phyloP scores from a whole-genome alignment of 2,797 vertebrate genomes.

The Craterocephalus amniculus region DNA sequence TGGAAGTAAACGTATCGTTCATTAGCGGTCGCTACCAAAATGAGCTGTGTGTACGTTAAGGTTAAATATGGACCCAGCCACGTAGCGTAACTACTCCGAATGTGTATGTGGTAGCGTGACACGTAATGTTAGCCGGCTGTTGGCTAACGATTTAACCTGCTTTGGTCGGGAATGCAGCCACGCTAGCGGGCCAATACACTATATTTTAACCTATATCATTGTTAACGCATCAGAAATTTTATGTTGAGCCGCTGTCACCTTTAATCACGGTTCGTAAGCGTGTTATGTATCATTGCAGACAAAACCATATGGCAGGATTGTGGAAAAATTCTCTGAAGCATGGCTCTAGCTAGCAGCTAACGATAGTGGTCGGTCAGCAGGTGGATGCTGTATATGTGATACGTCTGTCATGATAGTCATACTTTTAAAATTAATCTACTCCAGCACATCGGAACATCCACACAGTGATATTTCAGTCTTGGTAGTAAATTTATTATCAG shows the following conservation, averaged over 20 bases:
- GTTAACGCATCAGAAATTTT: not conserved
- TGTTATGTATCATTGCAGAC: not conserved
- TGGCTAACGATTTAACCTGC: slow-evolving; percentile 41
- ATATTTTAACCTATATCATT: not conserved
- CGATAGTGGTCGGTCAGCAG: slow-evolving; percentile 60
- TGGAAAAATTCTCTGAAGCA: slow-evolving; percentile 54
- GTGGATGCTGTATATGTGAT: slow-evolving; percentile 68
- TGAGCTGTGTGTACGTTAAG: not conserved
- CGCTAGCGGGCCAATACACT: slow-evolving; percentile 35
- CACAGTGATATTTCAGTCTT: fast-evolving
- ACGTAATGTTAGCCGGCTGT: slow-evolving; percentile 68
- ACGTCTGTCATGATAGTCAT: slow-evolving; percentile 48
- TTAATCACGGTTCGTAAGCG: not conserved
- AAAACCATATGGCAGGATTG: slow-evolving; percentile 37
- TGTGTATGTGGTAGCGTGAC: slow-evolving; percentile 59
- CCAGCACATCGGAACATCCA: fast-evolving
- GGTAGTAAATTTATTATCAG: not conserved
- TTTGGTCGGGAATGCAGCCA: slow-evolving; percentile 17
- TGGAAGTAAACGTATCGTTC: not conserved
- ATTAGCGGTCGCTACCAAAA: not conserved
- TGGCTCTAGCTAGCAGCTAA: slow-evolving; percentile 72
- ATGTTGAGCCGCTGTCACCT: not conserved
- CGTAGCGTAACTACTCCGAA: slow-evolving; percentile 61
- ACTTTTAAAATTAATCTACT: not conserved
- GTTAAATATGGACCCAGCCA: slow-evolving; percentile 59